Base-by-base conservation (phyloP, 2,888 invertebrate species). In the Polymixis lichenea region DNA sequence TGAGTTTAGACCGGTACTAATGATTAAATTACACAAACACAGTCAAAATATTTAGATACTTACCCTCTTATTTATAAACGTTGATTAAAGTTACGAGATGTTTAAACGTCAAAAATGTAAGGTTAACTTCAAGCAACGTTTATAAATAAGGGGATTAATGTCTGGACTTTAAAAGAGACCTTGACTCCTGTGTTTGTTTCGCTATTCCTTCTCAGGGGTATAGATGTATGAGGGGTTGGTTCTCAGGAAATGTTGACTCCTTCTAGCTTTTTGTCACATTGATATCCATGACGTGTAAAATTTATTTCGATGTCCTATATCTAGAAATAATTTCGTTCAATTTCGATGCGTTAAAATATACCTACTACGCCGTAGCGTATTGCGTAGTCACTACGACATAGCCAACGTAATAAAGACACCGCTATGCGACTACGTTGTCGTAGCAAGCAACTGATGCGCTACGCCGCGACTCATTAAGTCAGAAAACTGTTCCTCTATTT, bases 361-460 rank as follows among this genome's bases (percentile, higher is more conserved):
- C 43, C 11, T 46, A 13, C 53, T 55, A 56, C 28, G 9, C 8
- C 55, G 22, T 53, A 51, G 38, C 5, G 32, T 15, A 3, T 19
- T 49, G 13, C 49, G 49, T 49, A 66, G 15, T 49, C 5, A 49
- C 79, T 78, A 78, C 82, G 77, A 38, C 72, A 82, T 80, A 80
- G 68, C 68, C 25, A 17, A 9, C 0, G 15, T 32, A 38, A 65
- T 22, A 11, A 43, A 4, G 15, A 32, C n/a, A 56, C 15, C 0
- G 32, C 71, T 70, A 62, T 55, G 53, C 28, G n/a, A 25, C 77
- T 61, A 61, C 72, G 43, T 9, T 17, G 3, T 5, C 46, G 66
- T 77, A 77, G 83, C 72, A 72, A 28, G 1, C 32, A 49, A 22
- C 5, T 32, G 5, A 72, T 46, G 38, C 58, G 58, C 58, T 80